Conservation (phyloP, 2,888 invertebrate genomes). For the Drosophila phalerata region DNA sequence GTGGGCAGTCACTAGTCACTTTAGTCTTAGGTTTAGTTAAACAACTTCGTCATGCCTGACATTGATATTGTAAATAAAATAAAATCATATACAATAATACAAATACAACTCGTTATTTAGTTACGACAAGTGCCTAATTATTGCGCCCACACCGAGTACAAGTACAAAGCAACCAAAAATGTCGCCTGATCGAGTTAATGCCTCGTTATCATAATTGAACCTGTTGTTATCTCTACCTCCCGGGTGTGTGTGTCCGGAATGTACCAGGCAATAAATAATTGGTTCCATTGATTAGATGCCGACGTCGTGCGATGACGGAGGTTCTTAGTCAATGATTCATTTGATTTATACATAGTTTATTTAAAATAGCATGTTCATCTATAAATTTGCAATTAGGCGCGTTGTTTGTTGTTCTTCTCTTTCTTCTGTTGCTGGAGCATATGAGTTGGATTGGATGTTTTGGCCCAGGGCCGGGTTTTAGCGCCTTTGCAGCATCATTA, state of each 20-base stretch:
- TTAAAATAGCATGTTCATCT: slow-evolving; percentile 78
- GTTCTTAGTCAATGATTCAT: slow-evolving; percentile 47
- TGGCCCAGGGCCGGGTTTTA: slow-evolving; percentile 40
- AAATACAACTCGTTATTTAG: slow-evolving; percentile 1
- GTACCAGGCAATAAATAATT: slow-evolving; percentile 45
- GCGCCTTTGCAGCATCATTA: slow-evolving; percentile 8
- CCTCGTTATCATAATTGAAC: slow-evolving; percentile 44
- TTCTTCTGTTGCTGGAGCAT: slow-evolving; percentile 17
- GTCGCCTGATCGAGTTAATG: slow-evolving; percentile 66
- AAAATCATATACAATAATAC: slow-evolving; percentile 9
- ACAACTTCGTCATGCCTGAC: slow-evolving; percentile 26
- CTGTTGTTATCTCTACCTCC: slow-evolving; percentile 20
- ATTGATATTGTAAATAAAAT: slow-evolving; percentile 61
- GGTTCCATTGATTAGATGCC: slow-evolving; percentile 19
- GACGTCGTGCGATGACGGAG: background rate
- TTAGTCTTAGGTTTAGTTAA: slow-evolving; percentile 45
- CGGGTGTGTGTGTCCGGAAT: slow-evolving; percentile 11
- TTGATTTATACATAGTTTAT: slow-evolving; percentile 72
- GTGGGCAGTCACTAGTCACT: slow-evolving; percentile 57
- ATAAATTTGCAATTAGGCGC: slow-evolving; percentile 62
- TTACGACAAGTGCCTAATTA: slow-evolving; percentile 16
- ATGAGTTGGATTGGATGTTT: background rate
- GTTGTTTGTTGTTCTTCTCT: slow-evolving; percentile 30
- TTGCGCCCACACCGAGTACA: background rate
- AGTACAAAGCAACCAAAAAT: slow-evolving; percentile 29